Percentiles rank a stretch among this genome's conserved stretches.
Conservation (phyloP, 2,888 invertebrate species). For the Meloe dianella region DNA sequence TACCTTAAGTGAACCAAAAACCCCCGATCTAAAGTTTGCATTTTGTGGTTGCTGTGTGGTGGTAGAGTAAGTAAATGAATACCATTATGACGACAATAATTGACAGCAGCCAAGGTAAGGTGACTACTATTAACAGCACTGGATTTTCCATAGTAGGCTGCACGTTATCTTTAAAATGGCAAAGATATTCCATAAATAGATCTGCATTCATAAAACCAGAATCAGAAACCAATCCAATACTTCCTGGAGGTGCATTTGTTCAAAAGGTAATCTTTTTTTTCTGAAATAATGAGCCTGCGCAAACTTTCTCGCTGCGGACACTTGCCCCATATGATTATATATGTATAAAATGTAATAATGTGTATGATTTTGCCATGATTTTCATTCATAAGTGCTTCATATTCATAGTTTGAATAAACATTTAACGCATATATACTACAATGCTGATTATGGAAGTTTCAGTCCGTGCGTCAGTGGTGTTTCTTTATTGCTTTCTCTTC, state of each 20-base stretch:
- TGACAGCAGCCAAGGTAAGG: slow-evolving; percentile 16
- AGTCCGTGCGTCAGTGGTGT: too few species aligned
- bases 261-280: slow-evolving; percentile 36
- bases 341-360: too few species aligned
- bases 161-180: slow-evolving; percentile 22
- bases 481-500: too few species aligned
- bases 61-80: slow-evolving; percentile 54
- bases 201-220: slow-evolving; percentile 27
- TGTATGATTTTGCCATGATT: too few species aligned
- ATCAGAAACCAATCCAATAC: slow-evolving; percentile 20
- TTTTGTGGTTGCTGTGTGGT: slow-evolving; percentile 55
- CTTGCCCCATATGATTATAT: too few species aligned
- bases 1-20: slow-evolving; percentile 54
- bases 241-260: slow-evolving; percentile 22
- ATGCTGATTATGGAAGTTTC: too few species aligned
- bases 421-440: too few species aligned
- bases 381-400: too few species aligned
- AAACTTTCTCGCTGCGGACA: too few species aligned
- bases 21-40: slow-evolving; percentile 56
- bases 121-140: slow-evolving; percentile 21
- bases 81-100: slow-evolving; percentile 38
- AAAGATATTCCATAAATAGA: slow-evolving; percentile 25
- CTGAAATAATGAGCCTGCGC: too few species aligned
- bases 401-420: too few species aligned
- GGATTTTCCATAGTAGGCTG: slow-evolving; percentile 16